Evolutionary conservation across 2,888 invertebrate genomes (phyloP).

Genomic region (Orchesella flavescens): DNA sequence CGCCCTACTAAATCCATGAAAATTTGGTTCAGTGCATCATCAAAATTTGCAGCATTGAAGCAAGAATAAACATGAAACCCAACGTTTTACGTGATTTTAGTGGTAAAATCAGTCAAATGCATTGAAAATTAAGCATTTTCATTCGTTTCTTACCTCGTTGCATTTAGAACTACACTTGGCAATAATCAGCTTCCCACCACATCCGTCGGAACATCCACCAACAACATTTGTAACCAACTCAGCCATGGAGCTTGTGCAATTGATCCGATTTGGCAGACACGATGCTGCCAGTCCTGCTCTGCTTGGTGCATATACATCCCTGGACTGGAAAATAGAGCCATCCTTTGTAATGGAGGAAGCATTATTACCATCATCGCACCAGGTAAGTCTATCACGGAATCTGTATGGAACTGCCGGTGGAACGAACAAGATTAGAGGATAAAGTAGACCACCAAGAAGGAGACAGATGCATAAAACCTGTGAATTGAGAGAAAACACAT

Average conservation of each 20-base stretch:
- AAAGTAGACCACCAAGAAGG: conserved; percentile 68
- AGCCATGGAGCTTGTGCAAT: conserved; percentile 60
- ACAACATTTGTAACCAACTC: conserved; percentile 66
- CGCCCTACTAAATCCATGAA: not conserved
- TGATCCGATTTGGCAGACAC: conserved; percentile 68
- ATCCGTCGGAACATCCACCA: conserved; percentile 69
- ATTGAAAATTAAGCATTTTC: not conserved
- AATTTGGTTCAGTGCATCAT: not conserved
- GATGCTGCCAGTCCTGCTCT: conserved; percentile 34
- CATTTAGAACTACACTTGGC: conserved; percentile 67
- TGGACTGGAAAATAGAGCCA: conserved; percentile 38
- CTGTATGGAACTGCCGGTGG: conserved; percentile 69
- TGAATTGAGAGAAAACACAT: conserved; percentile 25
- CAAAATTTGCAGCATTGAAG: not conserved
- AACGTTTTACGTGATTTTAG: not conserved
- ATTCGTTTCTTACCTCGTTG: conserved; percentile 44
- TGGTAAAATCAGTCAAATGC: not conserved
- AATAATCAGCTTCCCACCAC: conserved; percentile 68
- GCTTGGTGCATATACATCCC: conserved; percentile 50
- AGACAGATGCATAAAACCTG: conserved; percentile 69
- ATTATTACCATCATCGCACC: conserved; percentile 60
- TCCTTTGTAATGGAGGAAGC: not conserved
- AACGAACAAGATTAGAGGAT: conserved; percentile 68
- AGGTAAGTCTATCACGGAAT: conserved; percentile 64
- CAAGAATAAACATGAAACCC: not conserved